A percentile compares a stretch with the other conserved stretches of the same genome.
Conservation (phyloP, 2,113 vertebrate species). For the Cebidichthys violaceus region DNA sequence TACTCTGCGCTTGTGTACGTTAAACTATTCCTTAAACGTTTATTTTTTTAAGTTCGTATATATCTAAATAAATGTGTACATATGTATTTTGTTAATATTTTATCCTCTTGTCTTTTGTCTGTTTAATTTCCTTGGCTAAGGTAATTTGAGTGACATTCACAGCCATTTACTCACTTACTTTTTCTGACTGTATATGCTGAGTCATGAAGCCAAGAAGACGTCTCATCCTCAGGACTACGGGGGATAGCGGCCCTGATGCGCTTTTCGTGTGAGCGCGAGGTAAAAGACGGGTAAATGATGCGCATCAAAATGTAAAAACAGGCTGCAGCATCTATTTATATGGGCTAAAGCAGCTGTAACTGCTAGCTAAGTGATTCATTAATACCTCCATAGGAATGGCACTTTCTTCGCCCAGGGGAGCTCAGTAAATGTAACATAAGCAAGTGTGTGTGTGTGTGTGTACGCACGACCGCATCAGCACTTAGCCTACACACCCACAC, state of each 20-base stretch:
- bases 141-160: neutral
- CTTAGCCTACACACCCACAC: conserved; percentile 7
- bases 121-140: neutral
- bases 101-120: neutral
- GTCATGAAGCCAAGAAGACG: conserved; percentile 7
- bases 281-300: conserved; percentile 44
- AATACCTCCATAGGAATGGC: conserved; percentile 55
- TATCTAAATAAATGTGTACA: no score
- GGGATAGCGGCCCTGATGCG: conserved; percentile 4
- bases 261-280: conserved; percentile 17
- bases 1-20: no score
- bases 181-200: neutral
- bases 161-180: neutral
- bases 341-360: conserved; percentile 64
- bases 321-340: conserved; percentile 66
- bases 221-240: conserved; percentile 3
- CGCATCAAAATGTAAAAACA: conserved; percentile 58
- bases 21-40: no score
- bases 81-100: neutral
- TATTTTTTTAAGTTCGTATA: no score
- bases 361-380: conserved; percentile 77
- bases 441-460: conserved; percentile 44
- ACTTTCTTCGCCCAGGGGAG: conserved; percentile 64
- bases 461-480: neutral
- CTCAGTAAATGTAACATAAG: conserved; percentile 66